Percentiles rank a stretch among this genome's conserved stretches.
Evolutionary conservation across 2,888 invertebrate species (phyloP).

Genomic region (Papilio elwesi): DNA sequence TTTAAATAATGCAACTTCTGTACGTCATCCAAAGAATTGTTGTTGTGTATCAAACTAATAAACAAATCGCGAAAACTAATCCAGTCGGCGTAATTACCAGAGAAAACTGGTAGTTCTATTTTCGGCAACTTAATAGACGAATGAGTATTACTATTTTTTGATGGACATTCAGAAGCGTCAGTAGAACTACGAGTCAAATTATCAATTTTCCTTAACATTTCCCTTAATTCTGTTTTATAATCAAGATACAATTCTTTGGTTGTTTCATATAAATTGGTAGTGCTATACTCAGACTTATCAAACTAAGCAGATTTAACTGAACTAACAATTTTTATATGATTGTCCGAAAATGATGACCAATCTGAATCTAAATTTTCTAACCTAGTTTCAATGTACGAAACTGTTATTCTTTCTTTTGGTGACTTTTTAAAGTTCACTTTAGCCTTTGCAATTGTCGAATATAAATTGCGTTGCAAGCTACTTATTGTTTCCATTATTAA

Average conservation of each 20-base stretch:
- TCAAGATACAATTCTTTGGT: background rate
- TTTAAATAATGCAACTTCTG: background rate
- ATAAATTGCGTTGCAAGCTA: conserved; percentile 5
- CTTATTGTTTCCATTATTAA: background rate
- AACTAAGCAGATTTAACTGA: background rate
- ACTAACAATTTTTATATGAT: background rate
- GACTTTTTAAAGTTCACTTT: conserved; percentile 2
- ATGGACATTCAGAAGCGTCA: no score
- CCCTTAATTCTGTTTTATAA: background rate
- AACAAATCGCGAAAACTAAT: background rate
- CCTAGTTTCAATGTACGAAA: background rate
- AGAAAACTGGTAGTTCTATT: background rate
- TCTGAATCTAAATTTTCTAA: background rate
- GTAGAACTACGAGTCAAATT: background rate
- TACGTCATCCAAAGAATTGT: background rate
- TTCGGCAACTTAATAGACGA: no score
- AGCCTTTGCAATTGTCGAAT: background rate
- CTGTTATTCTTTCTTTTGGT: background rate
- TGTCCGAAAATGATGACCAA: background rate
- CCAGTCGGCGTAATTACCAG: background rate
- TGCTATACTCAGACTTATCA: background rate
- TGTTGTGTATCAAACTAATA: background rate
- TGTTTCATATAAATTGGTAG: background rate
- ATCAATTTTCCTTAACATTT: background rate
- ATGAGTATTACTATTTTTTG: no score